Base-by-base conservation (phyloP, 2,888 invertebrate genomes). In the Drosophila merina region DNA sequence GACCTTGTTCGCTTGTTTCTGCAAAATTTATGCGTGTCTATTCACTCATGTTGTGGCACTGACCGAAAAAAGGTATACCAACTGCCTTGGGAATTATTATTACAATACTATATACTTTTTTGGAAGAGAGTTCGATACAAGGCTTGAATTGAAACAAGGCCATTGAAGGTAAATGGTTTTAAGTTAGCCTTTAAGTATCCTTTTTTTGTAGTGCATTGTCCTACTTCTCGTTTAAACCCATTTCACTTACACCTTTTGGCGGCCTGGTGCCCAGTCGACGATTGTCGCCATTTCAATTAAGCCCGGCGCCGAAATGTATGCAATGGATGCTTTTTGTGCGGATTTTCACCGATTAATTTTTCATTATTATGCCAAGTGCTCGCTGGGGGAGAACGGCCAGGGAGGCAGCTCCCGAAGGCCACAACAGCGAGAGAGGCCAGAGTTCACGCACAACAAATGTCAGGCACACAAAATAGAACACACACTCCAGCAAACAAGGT, bases 1-100 rank as follows among this genome's bases (percentile, higher is more conserved):
- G 57, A 36, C 57, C 56, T 56, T 62, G 62, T 50, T 57, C 68
- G 48, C 50, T 59, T 69, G 63, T 70, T 77, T 73, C 56, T 47
- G 50, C 47, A 57, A 83, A 72, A 86, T 82, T 78, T 83, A 86
- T 83, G 80, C 79, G 76, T 73, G 57, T 73, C 72, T 80, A 64
- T 79, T 77, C 69, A 71, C 26, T 40, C 40, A 47, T 25, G n/a
- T 52, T 54, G 40, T 9, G 25, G 44, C 10, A 25, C 44, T 14
- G 9, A 25, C 44, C 44, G 4, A 42, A 42, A 42, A 20, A 14
- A 25, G 36, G n/a, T 1, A 20, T 20, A 2, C 1, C 20, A 20
- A 20, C 20, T 20, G 20, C 20, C 20, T 20, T 20, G 20, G 20
- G 20, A 20, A 20, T 20, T 20, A 20, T 20, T 20, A 20, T 20